A percentile compares a stretch with the other conserved stretches of the same genome.
phyloP scores from a whole-genome alignment of 2,113 vertebrate genomes.

The Marcusenius ussheri region DNA sequence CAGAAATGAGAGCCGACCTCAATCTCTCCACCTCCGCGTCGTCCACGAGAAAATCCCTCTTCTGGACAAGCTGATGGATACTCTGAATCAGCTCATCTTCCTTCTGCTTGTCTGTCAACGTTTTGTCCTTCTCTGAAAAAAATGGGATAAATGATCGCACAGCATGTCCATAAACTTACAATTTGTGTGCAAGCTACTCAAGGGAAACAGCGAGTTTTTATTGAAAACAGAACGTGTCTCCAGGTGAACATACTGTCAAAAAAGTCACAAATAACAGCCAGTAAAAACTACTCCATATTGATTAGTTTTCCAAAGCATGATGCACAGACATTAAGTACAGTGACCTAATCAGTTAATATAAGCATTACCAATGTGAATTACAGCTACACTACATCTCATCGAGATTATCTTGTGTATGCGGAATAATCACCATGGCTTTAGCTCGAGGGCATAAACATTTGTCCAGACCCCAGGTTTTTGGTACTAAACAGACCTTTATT shows the following conservation, averaged over 20 bases:
- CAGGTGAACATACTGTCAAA: neutral
- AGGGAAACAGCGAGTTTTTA: neutral
- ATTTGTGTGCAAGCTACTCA: neutral
- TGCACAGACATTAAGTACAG: neutral
- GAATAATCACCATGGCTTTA: too few relatives aligned
- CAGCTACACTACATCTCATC: too few relatives aligned
- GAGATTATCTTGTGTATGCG: too few relatives aligned
- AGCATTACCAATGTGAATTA: neutral
- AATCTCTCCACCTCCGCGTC: slow-evolving; percentile 93
- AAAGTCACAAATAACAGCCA: neutral
- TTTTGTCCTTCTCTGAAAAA: slow-evolving; percentile 81
- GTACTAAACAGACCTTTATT: too few relatives aligned
- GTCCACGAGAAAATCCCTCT: slow-evolving; percentile 95
- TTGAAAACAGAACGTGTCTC: neutral
- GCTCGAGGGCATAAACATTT: too few relatives aligned
- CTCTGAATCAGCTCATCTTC: slow-evolving; percentile 92
- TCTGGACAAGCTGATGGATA: slow-evolving; percentile 92
- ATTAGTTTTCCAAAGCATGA: neutral
- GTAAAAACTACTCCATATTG: neutral
- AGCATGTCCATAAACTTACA: neutral
- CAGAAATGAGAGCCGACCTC: slow-evolving; percentile 58
- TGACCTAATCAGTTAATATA: neutral
- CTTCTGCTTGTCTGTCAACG: slow-evolving; percentile 73
- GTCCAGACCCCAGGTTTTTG: too few relatives aligned
- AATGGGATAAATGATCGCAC: too few relatives aligned